These are phyloP conservation scores for Sarcophaga bullata DNA, from an alignment of 1,140 invertebrate genomes.

Conservation along the genomic window DNA sequence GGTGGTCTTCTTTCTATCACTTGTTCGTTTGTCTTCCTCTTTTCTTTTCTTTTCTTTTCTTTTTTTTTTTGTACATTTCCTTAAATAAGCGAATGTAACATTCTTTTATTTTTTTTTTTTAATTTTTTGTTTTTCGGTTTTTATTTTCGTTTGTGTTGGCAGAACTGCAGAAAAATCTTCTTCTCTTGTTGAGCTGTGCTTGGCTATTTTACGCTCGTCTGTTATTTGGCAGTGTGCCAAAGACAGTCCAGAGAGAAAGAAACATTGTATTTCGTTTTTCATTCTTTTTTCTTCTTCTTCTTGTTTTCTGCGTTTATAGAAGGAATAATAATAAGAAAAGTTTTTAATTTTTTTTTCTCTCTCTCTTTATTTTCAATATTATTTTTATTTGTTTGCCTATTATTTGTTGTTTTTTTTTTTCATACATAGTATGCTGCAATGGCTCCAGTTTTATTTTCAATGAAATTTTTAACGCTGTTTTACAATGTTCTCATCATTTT, in stretches of 20 bases:
- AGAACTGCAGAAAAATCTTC: too few species aligned
- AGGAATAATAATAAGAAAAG: slow-evolving; percentile 13
- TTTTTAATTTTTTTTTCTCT: not conserved
- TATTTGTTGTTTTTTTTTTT: too few species aligned
- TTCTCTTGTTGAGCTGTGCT: too few species aligned
- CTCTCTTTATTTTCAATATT: not conserved
- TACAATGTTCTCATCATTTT: not conserved
- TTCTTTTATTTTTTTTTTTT: too few species aligned
- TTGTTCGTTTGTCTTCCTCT: too few species aligned
- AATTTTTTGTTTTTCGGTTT: too few species aligned
- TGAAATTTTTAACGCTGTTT: not conserved
- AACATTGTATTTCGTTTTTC: not conserved
- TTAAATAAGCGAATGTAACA: too few species aligned
- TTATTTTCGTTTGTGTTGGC: too few species aligned
- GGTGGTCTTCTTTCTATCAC: not conserved
- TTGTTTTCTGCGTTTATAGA: not conserved
- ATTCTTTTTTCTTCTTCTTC: too few species aligned
- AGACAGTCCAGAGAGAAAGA: not conserved
- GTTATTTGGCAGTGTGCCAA: slow-evolving; percentile 11
- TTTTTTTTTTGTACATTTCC: too few species aligned
- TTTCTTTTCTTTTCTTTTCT: too few species aligned
- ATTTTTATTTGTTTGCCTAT: too few species aligned
- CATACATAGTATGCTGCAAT: not conserved
- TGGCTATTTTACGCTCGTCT: not conserved
- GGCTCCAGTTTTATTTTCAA: not conserved